These are phyloP conservation scores for Pao palembangensis DNA, from an alignment of 2,113 vertebrate species.

Conservation along the genomic window DNA sequence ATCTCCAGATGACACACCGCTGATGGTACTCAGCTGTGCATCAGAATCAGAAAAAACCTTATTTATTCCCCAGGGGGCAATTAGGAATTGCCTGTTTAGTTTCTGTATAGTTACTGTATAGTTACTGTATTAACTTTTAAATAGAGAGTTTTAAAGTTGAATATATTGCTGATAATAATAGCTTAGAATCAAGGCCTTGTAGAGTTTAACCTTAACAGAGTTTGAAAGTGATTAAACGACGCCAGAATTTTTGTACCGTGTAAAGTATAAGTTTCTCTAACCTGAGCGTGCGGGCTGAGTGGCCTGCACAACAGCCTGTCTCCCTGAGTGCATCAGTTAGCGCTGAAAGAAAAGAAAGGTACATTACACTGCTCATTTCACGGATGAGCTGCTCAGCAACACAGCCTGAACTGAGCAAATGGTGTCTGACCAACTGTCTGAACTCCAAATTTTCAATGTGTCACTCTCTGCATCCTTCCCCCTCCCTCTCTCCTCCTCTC, in stretches of 20 bases:
- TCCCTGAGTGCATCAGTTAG: constrained; percentile 26
- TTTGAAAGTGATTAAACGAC: neutral
- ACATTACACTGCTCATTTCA: constrained; percentile 48
- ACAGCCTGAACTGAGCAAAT: constrained; percentile 22
- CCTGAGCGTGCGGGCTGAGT: constrained; percentile 27
- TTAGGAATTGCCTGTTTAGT: too few species aligned
- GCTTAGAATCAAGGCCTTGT: too few species aligned
- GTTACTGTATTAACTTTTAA: too few species aligned
- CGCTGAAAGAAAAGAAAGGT: constrained; percentile 38
- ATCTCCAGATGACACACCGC: constrained; percentile 10
- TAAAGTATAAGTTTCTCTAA: constrained; percentile 37
- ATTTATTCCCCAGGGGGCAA: constrained; percentile 1
- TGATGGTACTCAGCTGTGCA: constrained; percentile 25
- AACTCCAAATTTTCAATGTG: constrained; percentile 44
- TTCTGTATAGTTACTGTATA: too few species aligned
- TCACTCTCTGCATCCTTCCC: constrained; percentile 46
- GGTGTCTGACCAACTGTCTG: constrained; percentile 33
- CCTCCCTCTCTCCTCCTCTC: constrained; percentile 32
- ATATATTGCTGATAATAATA: neutral
- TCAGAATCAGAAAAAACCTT: too few species aligned
- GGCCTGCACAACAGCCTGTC: constrained; percentile 8
- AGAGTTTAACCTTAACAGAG: too few species aligned
- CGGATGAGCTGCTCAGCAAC: constrained; percentile 28
- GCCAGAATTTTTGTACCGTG: neutral
- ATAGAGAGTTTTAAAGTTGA: too few species aligned